Evolutionary conservation across 2,113 vertebrate species (phyloP).

Genomic region (Cettia cetti): DNA sequence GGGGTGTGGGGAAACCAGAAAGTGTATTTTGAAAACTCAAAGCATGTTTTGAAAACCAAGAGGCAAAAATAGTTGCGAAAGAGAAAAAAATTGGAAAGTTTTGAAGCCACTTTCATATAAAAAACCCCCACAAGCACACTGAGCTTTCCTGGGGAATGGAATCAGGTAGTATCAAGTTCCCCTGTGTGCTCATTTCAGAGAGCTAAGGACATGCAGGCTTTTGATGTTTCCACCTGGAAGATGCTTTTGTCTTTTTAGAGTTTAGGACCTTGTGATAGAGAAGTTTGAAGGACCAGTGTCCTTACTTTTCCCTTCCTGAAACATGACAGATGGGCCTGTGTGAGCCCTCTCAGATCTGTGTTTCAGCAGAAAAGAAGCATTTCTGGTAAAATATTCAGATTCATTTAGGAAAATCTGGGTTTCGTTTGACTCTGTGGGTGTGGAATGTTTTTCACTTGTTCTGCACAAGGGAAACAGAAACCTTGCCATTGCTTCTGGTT

Average conservation of each 20-base stretch:
- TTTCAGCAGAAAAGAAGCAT: not conserved
- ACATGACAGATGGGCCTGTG: not conserved
- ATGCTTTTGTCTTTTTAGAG: not conserved
- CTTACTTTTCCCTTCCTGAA: not conserved
- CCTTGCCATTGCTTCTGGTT: not conserved
- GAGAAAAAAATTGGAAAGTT: not conserved
- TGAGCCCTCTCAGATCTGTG: not conserved
- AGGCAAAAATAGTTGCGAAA: not conserved
- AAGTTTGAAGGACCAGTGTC: not conserved
- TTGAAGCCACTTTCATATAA: not conserved
- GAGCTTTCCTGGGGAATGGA: not conserved
- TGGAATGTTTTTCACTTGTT: conserved; percentile 12
- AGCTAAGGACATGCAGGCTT: not conserved
- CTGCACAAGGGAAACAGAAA: not conserved
- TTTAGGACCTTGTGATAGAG: not conserved
- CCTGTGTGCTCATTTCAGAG: not conserved
- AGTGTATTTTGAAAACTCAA: not conserved
- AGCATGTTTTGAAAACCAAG: not conserved
- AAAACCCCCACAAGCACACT: not conserved
- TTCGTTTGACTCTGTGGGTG: not conserved
- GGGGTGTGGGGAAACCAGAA: not conserved
- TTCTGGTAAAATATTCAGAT: not conserved
- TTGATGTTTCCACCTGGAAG: not conserved
- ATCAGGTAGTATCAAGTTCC: not conserved
- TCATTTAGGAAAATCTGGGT: not conserved